Conservation (phyloP, 2,113 vertebrate species). For the Isichthys henryi region DNA sequence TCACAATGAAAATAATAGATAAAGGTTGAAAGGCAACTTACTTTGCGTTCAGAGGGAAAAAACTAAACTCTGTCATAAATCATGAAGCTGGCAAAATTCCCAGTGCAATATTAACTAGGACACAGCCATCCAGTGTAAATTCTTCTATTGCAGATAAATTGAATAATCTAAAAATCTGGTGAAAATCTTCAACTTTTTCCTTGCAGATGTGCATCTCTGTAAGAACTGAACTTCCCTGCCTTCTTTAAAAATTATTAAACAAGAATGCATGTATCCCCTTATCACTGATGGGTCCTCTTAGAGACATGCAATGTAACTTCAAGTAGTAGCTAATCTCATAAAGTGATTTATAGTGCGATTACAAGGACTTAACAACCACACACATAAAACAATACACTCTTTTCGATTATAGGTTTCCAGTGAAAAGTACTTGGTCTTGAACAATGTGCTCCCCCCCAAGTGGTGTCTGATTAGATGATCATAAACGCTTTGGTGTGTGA, state of each 20-base stretch:
- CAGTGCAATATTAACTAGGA: slow-evolving; percentile 9
- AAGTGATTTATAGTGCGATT: slow-evolving; percentile 66
- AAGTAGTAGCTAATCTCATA: slow-evolving; percentile 57
- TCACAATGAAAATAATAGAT: background rate
- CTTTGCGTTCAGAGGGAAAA: slow-evolving; percentile 26
- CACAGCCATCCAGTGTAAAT: slow-evolving; percentile 9
- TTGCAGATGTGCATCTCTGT: background rate
- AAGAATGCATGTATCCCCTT: slow-evolving; percentile 18
- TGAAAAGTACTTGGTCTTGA: slow-evolving; percentile 12
- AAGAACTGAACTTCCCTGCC: background rate
- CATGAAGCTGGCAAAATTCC: slow-evolving; percentile 6
- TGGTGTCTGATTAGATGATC: background rate
- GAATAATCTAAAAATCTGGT: background rate
- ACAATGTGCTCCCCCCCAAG: background rate
- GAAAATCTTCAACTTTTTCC: background rate
- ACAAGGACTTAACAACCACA: slow-evolving; percentile 36
- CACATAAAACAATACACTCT: slow-evolving; percentile 9
- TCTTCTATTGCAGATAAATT: slow-evolving; percentile 16
- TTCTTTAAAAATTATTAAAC: slow-evolving; percentile 11
- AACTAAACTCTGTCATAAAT: background rate
- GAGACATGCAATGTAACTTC: slow-evolving; percentile 44
- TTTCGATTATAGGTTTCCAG: slow-evolving; percentile 5
- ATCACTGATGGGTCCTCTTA: slow-evolving; percentile 25
- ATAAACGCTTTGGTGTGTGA: background rate
- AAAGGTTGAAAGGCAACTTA: slow-evolving; percentile 29